Evolutionary conservation across 2,888 invertebrate genomes (phyloP).

Genomic region (Thera britannica): DNA sequence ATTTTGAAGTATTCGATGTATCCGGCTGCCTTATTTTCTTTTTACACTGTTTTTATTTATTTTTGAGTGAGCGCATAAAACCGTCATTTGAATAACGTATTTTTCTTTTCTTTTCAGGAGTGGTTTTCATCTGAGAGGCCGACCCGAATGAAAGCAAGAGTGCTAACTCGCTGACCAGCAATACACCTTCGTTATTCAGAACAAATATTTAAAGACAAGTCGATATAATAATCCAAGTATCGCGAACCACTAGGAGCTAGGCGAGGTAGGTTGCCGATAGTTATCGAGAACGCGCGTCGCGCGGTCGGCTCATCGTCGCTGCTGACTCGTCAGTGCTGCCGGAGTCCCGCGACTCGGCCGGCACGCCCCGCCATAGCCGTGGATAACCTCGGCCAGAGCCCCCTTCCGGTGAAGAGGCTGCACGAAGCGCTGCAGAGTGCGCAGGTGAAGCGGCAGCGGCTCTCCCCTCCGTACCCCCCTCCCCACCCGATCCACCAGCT

Average conservation of each 20-base stretch:
- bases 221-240: conserved; percentile 51
- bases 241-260: conserved; percentile 57
- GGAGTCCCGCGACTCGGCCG: conserved; percentile 83
- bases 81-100: conserved; percentile 23
- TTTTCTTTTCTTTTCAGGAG: conserved; percentile 72
- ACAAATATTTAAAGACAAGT: conserved; percentile 56
- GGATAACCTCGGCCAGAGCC: conserved; percentile 84
- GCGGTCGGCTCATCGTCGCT: conserved; percentile 74
- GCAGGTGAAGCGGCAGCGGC: conserved; percentile 86
- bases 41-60: conserved; percentile 16
- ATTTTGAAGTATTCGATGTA: conserved; percentile 28
- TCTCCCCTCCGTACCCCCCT: conserved; percentile 85
- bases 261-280: conserved; percentile 65
- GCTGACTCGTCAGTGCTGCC: conserved; percentile 79
- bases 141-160: conserved; percentile 68
- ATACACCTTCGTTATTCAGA: conserved; percentile 60
- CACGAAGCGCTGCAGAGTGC: conserved; percentile 86
- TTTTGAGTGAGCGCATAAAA: not conserved
- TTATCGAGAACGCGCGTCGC: conserved; percentile 69
- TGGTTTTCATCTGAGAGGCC: conserved; percentile 72
- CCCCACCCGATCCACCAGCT: conserved; percentile 79
- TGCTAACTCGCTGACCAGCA: conserved; percentile 64
- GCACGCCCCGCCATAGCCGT: conserved; percentile 83
- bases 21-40: conserved; percentile 55
- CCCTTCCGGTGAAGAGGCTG: conserved; percentile 85